Evolutionary conservation across 1,140 invertebrate species (phyloP), one percentile per base, ranked within the genome.

Genomic region (Dinoponera quadriceps): DNA sequence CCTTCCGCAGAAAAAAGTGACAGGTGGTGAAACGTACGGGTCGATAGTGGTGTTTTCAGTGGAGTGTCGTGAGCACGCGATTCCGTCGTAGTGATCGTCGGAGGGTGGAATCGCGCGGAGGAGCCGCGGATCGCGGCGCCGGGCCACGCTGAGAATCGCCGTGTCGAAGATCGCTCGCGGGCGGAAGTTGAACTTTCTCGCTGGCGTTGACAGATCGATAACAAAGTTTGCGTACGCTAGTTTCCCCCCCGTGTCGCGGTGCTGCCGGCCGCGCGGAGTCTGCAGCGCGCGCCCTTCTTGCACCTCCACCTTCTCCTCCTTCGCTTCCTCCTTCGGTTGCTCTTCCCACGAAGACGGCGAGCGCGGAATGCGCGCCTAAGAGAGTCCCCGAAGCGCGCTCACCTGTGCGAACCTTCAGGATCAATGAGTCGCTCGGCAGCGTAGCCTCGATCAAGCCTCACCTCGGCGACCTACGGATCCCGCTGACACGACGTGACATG

Each of bases 151-250:
- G 85, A n/a, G n/a, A 77, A 84, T 55, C 60, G 51, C 63, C 57
- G 63, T 44, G 74, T 68, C 62, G 83, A 82, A 86, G 74, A 89
- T 86, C 86, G 71, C 71, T 88, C 83, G 84, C 82, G 74, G 83
- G 66, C 81, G 83, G 77, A 75, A 89, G 83, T 85, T 83, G 85
- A 91, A 91, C 82, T 91, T 91, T 90, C 82, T 87, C 85, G 72
- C 78, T 87, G 84, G 89, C 86, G 88, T 89, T 91, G 90, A 91
- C 90, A 91, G 90, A 91, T 91, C 89, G 90, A 91, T 91, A 91
- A 88, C 82, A 80, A 91, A 90, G 86, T 91, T 91, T 90, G 83
- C 78, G 85, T 85, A 77, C 86, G 72, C 82, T 82, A 82, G 51
- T 86, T 84, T 86, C 85, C 48, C 57, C 62, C 33, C 83, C 75